Base-by-base conservation (phyloP, 2,888 invertebrate genomes). In the Acanthosepion lycidas region DNA sequence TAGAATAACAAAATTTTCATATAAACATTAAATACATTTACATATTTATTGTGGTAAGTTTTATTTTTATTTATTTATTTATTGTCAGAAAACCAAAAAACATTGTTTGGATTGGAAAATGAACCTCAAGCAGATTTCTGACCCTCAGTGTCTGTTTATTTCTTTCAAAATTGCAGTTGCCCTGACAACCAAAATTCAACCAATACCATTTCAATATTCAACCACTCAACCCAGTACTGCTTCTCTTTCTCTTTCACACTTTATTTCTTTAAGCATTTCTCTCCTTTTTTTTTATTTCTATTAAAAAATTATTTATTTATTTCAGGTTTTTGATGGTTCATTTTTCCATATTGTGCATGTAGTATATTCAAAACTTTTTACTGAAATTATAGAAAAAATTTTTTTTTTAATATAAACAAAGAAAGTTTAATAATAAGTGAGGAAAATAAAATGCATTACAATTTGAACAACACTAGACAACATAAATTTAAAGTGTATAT, bases 121-220 rank as follows among this genome's bases (percentile, higher is more conserved):
- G 78, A 78, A 78, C 78, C n/a, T n/a, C 78, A 8, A 78, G 78
- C 78, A 78, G 78, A n/a, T 78, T n/a, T 9, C 28, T 78, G 78
- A 78, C 78, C 78, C 78, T n/a, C 78, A 78, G n/a, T n/a, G 78
- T n/a, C 28, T 78, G 78, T 78, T 78, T 78, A 78, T 78, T n/a
- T 78, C 28, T 64, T 28, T 78, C 28, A 28, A 78, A 9, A 78
- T 78, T 78, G 28, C n/a, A n/a, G 78, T 78, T 78, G n/a, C 78
- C 78, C 12, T 78, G 78, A 28, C 78, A 78, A 78, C 78, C 9
- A 78, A 78, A 78, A 78, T 78, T 78, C 78, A 78, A n/a, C 78
- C 78, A 78, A 78, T 28, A 28, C 28, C 9, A n/a, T n/a, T 78
- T 78, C n/a, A 78, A 15, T 23, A 59, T 59, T 59, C 20, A 59